A percentile compares a stretch with the other conserved stretches of the same genome.
phyloP scores from a whole-genome alignment of 2,113 vertebrate species.

The Sminthopsis crassicaudata region DNA sequence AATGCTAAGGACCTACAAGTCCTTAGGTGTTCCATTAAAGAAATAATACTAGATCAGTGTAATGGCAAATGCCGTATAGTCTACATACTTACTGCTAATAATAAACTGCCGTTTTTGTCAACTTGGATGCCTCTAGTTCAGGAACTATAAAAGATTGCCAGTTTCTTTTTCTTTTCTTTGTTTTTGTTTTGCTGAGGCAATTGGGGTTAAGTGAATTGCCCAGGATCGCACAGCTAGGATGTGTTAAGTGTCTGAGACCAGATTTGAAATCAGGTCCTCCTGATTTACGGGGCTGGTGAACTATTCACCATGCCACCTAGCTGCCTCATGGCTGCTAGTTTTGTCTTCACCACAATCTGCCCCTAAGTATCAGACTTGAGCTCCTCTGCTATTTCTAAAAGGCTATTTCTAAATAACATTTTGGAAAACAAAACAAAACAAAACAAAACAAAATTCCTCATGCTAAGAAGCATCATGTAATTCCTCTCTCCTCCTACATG shows the following conservation, averaged over 20 bases:
- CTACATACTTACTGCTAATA: not conserved
- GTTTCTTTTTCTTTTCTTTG: not conserved
- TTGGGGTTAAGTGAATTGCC: no score
- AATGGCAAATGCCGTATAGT: not conserved
- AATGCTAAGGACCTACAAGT: not conserved
- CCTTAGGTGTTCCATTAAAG: not conserved
- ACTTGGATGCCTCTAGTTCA: not conserved
- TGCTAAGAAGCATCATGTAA: not conserved
- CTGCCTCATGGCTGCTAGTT: no score
- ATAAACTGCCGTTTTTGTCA: not conserved
- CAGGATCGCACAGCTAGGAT: no score
- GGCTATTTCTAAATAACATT: not conserved
- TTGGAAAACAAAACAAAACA: no score
- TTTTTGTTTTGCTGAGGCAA: no score
- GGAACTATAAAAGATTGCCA: not conserved
- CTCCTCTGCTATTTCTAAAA: not conserved
- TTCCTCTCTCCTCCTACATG: not conserved
- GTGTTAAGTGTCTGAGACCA: no score
- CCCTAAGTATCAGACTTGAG: not conserved
- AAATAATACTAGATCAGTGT: not conserved
- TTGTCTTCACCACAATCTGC: not conserved
- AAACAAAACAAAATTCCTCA: not conserved
- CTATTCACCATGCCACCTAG: no score
- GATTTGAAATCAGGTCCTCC: no score
- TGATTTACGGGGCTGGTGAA: no score